Conservation (phyloP, 1,140 invertebrate species). For the Heliconius hermathena region DNA sequence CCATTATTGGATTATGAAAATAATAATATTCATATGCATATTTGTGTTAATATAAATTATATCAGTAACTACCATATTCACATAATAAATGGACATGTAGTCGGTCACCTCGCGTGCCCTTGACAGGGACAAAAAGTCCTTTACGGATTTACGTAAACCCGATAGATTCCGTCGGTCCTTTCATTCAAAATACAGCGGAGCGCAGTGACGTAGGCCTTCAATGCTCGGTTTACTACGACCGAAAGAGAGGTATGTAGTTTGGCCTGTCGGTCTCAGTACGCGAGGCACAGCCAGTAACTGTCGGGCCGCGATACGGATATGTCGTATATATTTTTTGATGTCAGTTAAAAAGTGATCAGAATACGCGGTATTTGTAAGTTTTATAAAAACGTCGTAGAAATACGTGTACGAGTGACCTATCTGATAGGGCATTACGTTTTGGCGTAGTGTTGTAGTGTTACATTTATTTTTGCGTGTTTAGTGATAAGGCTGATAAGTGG, state of each 20-base stretch:
- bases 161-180: conserved; percentile 42
- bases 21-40: no score
- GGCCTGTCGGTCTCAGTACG: conserved; percentile 20
- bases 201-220: conserved; percentile 65
- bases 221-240: conserved; percentile 63
- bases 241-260: conserved; percentile 57
- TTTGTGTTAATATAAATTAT: neutral
- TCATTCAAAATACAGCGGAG: conserved; percentile 68
- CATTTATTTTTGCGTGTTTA: conserved; percentile 51
- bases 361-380: conserved; percentile 32
- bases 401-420: neutral
- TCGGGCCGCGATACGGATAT: conserved; percentile 49
- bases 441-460: conserved; percentile 22
- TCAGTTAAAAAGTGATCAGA: neutral
- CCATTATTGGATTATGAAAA: no score
- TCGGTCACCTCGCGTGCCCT: conserved; percentile 31
- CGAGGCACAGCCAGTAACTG: conserved; percentile 51
- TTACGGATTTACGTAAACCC: conserved; percentile 36
- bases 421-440: conserved; percentile 7
- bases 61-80: neutral
- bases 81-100: conserved; percentile 9
- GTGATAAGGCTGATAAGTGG: conserved; percentile 71
- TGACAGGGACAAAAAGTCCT: conserved; percentile 36
- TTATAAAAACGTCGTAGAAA: conserved; percentile 15
- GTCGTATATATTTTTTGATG: conserved; percentile 45